Base-by-base conservation (phyloP, 1,140 invertebrate genomes). In the Onthophagus taurus region DNA sequence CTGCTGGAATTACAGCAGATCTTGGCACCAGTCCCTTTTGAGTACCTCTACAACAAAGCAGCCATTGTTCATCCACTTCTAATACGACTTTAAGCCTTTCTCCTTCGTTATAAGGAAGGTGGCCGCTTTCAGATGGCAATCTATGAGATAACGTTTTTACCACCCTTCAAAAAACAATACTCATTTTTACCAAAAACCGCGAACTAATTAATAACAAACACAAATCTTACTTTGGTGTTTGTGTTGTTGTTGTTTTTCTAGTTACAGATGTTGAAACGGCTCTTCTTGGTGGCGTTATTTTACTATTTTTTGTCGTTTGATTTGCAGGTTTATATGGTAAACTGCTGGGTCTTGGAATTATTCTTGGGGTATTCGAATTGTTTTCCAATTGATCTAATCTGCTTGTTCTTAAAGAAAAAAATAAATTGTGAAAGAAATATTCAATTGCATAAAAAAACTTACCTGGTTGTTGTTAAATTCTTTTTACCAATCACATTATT, bases 91-190 rank as follows among this genome's bases (percentile, higher is more conserved):
- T 76, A 16, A 87, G 64, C 34, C 74, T 74, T 52, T 85, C 82
- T 1, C 83, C 83, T 57, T 85, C 81, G 52, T 79, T 82, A 65
- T 83, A 86, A 12, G 81, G 78, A n/a, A 86, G 65, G 54, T 85
- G 83, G 23, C 83, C 83, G 26, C 79, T 82, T 53, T 84, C 80
- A 2, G 81, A 80, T 9, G 81, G 77, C 39, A 82, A 59, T 50
- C 81, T 69, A 54, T 85, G 81, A 57, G 79, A 79, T 9, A 85
- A 58, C 2, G 84, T 84, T 57, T 78, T 72, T 20, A 85, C 84
- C 55, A 78, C 72, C 62, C 83, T 85, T 4, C 13, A 45, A 48
- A 31, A 23, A 14, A 41, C 6, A 42, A 31, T 9, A 29, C 38
- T n/a, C 16, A 6, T 31, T 30, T 47, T 34, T 34, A 46, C 29